phyloP scores from a whole-genome alignment of 2,113 vertebrate species.

The Boulengeromyrus knoepffleri region DNA sequence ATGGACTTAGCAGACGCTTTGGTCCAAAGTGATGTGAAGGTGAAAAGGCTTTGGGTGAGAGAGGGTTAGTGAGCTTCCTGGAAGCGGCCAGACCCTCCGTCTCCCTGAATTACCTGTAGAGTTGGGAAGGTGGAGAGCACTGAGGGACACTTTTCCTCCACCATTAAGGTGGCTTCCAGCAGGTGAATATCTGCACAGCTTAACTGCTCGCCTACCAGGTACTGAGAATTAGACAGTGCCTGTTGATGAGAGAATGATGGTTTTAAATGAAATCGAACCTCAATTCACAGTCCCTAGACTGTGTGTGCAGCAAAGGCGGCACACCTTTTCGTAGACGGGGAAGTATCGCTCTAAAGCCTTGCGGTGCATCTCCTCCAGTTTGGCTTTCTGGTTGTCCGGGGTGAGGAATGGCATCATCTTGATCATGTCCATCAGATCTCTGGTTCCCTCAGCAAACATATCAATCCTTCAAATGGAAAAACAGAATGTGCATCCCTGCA shows the following conservation, averaged over 20 bases:
- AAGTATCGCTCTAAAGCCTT: slow-evolving; percentile 69
- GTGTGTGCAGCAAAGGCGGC: neutral
- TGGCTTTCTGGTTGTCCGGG: slow-evolving; percentile 50
- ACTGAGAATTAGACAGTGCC: slow-evolving; percentile 61
- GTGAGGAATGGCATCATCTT: slow-evolving; percentile 55
- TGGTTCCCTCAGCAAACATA: slow-evolving; percentile 73
- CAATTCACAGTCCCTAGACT: neutral
- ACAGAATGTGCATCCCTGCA: neutral
- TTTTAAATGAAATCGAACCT: neutral
- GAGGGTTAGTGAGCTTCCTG: neutral
- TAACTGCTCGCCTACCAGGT: slow-evolving; percentile 74
- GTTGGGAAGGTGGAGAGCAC: slow-evolving; percentile 66
- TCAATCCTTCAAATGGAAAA: slow-evolving; percentile 63
- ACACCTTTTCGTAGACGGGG: slow-evolving; percentile 81
- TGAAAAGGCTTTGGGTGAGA: neutral
- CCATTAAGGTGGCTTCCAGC: slow-evolving; percentile 73
- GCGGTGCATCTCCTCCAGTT: slow-evolving; percentile 51
- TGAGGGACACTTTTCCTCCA: slow-evolving; percentile 64
- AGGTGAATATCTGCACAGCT: slow-evolving; percentile 79
- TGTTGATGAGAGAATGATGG: slow-evolving; percentile 33
- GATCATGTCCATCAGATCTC: slow-evolving; percentile 71
- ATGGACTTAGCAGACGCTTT: neutral
- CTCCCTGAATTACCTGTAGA: slow-evolving; percentile 64
- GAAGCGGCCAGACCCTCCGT: neutral
- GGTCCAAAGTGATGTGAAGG: neutral